Evolutionary conservation across 2,888 invertebrate species (phyloP).

Genomic region (Drosophila merina): DNA sequence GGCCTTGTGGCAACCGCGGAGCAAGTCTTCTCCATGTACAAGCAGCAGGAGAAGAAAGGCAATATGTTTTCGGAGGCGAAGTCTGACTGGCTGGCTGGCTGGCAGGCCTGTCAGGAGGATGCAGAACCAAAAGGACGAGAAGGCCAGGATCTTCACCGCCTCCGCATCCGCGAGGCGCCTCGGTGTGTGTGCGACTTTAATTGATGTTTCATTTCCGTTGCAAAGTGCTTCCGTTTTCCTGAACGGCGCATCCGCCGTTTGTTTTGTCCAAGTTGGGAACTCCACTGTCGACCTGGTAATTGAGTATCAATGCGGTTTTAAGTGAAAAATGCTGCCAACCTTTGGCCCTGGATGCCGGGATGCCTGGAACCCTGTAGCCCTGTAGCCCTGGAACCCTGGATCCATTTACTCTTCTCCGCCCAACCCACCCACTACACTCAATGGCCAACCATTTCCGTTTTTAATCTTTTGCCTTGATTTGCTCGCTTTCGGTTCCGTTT

Average conservation of each 20-base stretch:
- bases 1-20: slow-evolving; percentile 36
- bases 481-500: slow-evolving; percentile 34
- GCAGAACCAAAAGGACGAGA: neutral
- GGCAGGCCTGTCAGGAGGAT: slow-evolving; percentile 7
- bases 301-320: slow-evolving; percentile 81
- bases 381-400: no score
- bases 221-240: slow-evolving; percentile 79
- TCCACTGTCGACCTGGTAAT: slow-evolving; percentile 57
- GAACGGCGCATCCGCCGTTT: slow-evolving; percentile 66
- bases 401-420: neutral
- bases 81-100: slow-evolving; percentile 38
- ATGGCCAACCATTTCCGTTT: slow-evolving; percentile 67
- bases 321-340: slow-evolving; percentile 71
- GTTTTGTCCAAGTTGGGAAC: slow-evolving; percentile 46
- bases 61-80: slow-evolving; percentile 52
- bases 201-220: slow-evolving; percentile 81
- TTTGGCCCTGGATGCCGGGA: slow-evolving; percentile 1
- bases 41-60: slow-evolving; percentile 36
- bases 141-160: neutral
- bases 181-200: slow-evolving; percentile 67
- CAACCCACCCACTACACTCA: slow-evolving; percentile 17
- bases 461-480: slow-evolving; percentile 76
- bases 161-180: neutral
- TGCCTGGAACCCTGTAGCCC: no score
- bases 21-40: slow-evolving; percentile 14